Conservation (phyloP, 2,113 vertebrate genomes). For the Chlamydotis undulata region DNA sequence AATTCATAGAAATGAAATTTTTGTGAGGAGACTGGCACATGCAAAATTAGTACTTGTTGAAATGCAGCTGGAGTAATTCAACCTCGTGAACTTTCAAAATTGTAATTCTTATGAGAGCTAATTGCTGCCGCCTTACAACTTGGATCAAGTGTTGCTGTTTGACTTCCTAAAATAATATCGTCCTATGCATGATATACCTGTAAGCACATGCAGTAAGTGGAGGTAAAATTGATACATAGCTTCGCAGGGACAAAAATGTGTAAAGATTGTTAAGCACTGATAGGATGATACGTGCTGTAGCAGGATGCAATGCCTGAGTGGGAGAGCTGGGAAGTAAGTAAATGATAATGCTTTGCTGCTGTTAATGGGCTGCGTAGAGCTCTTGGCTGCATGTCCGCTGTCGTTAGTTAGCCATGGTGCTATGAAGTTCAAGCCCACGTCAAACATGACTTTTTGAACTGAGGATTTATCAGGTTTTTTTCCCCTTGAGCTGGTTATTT, state of each 20-base stretch:
- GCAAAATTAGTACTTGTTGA: conserved; percentile 75
- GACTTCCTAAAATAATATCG: conserved; percentile 40
- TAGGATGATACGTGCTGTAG: fast-evolving
- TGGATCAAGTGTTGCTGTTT: conserved; percentile 52
- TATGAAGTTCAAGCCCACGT: fast-evolving
- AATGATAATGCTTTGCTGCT: background rate
- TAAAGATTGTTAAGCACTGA: background rate
- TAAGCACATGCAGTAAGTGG: background rate
- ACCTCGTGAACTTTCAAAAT: conserved; percentile 58
- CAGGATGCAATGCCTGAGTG: background rate
- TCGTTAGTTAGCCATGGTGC: background rate
- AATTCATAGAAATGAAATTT: conserved; percentile 81
- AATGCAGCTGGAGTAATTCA: conserved; percentile 63
- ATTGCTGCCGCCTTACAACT: conserved; percentile 44
- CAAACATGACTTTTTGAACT: background rate
- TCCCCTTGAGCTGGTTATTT: background rate
- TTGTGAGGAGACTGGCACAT: conserved; percentile 74
- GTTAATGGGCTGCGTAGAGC: background rate
- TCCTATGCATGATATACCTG: background rate
- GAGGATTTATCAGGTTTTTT: background rate
- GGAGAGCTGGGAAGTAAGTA: background rate
- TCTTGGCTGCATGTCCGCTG: background rate
- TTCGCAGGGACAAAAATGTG: background rate
- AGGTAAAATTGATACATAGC: background rate
- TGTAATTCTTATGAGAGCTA: conserved; percentile 61